Base-by-base conservation (phyloP, 2,113 vertebrate genomes). In the Phaethornis superciliosus region DNA sequence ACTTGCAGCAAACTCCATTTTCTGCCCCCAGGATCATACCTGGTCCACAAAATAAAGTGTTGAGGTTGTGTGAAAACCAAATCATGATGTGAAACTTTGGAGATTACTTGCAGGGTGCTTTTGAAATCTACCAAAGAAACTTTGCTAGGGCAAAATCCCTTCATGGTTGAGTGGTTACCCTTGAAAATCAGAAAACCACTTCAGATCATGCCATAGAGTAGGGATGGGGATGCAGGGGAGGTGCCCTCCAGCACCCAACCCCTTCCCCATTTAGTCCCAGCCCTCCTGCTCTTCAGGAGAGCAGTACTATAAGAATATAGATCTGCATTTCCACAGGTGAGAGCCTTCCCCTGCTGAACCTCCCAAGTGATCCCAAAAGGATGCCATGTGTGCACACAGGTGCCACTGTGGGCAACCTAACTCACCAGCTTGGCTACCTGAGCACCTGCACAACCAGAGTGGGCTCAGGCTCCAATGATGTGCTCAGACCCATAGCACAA, bases 321-420 rank as follows among this genome's bases (percentile, higher is more conserved):
- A 23, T 49, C 49, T 49, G 11, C 52, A 9, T 33, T 81, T 71
- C 40, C 79, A n/a, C 1, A 0, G 20, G 51, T 8, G n/a, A 40
- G 37, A 68, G n/a, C 4, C 6, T 40, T 79, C 7, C 22, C 33
- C 21, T 19, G 10, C 42, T n/a, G 55, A 22, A 30, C 20, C 32
- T 44, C 18, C 80, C 0, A 0, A 9, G 12, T 20, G n/a, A 65
- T 35, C 69, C 51, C 74, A 19, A 27, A n/a, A 0, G 1, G 4
- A 27, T 6, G 6, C 5, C 64, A 8, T 23, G 49, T 4, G 24
- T 19, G 28, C 7, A 46, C 24, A 27, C 8, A 7, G 0, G 5
- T 15, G 22, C 5, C 71, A 18, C 9, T 2, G 6, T 12, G 59
- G 55, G 32, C 40, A 46, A 33, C 33, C 7, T 4, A 64, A 7